Conservation (phyloP, 2,797 vertebrate species). For the Melanotaenia boesemani region DNA sequence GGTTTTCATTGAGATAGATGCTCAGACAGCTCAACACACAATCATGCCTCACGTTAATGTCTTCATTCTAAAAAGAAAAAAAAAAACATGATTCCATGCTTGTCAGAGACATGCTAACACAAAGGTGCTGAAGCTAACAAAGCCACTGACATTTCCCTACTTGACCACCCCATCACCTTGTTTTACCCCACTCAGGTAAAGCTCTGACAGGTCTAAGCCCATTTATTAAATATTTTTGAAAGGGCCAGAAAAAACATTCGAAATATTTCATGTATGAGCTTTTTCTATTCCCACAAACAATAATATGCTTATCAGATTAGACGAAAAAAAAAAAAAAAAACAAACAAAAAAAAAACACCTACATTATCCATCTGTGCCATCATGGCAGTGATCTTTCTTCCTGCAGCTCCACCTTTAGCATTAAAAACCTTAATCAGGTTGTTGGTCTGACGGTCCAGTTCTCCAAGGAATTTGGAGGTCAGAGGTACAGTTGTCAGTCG, state of each 20-base stretch:
- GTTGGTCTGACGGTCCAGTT: conserved; percentile 36
- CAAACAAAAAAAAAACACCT: not conserved
- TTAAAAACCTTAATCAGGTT: conserved; percentile 30
- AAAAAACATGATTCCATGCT: conserved; percentile 1
- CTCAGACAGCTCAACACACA: conserved; percentile 36
- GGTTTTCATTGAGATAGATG: conserved; percentile 33
- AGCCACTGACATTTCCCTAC: conserved; percentile 8
- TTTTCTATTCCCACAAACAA: too few relatives aligned
- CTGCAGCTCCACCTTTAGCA: conserved; percentile 34
- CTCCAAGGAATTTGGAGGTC: conserved; percentile 31
- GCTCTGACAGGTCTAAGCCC: not conserved
- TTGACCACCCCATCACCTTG: not conserved
- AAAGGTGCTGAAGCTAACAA: not conserved
- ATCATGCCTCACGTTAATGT: conserved; percentile 26
- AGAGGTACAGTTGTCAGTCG: conserved; percentile 32
- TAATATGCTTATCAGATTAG: not conserved
- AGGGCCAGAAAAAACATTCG: not conserved
- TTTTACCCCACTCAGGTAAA: conserved; percentile 4
- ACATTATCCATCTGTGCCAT: conserved; percentile 30
- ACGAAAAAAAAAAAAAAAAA: too few relatives aligned
- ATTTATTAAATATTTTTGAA: conserved; percentile 6
- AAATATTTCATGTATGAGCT: too few relatives aligned
- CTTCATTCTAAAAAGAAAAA: conserved; percentile 24
- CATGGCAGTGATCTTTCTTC: conserved; percentile 31
- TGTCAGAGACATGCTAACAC: not conserved